Percentiles rank a stretch among this genome's conserved stretches.
Evolutionary conservation across 2,113 vertebrate species (phyloP).

Genomic region (Zootoca vivipara): DNA sequence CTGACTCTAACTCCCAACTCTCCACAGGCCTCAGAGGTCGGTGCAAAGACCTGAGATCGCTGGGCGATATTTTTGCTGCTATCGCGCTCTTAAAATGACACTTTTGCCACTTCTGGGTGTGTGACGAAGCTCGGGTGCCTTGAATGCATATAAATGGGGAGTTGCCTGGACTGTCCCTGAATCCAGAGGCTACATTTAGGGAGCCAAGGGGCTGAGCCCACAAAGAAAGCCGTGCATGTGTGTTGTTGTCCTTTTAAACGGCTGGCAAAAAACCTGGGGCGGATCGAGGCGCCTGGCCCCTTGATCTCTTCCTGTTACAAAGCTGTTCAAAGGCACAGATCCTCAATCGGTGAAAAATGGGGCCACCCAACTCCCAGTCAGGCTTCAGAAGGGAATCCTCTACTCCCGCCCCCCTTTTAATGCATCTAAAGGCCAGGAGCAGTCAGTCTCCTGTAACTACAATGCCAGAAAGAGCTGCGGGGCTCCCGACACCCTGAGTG

Average conservation of each 20-base stretch:
- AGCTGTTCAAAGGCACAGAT: background rate
- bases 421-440: background rate
- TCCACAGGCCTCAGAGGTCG: no score
- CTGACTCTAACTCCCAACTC: no score
- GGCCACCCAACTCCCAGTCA: no score
- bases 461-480: background rate
- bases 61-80: no score
- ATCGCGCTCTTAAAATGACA: no score
- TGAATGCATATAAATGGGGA: no score
- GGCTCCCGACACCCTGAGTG: background rate
- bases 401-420: background rate
- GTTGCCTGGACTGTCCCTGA: background rate
- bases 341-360: background rate
- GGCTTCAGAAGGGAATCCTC: background rate
- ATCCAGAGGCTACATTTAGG: background rate
- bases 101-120: background rate
- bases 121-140: no score
- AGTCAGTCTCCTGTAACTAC: background rate
- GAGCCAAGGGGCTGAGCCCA: background rate
- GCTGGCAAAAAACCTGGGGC: background rate
- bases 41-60: no score
- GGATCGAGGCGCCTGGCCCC: fast-evolving
- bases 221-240: background rate
- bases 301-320: background rate
- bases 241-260: background rate